phyloP scores from a whole-genome alignment of 2,113 vertebrate genomes.

The Campylorhamphus procurvoides region DNA sequence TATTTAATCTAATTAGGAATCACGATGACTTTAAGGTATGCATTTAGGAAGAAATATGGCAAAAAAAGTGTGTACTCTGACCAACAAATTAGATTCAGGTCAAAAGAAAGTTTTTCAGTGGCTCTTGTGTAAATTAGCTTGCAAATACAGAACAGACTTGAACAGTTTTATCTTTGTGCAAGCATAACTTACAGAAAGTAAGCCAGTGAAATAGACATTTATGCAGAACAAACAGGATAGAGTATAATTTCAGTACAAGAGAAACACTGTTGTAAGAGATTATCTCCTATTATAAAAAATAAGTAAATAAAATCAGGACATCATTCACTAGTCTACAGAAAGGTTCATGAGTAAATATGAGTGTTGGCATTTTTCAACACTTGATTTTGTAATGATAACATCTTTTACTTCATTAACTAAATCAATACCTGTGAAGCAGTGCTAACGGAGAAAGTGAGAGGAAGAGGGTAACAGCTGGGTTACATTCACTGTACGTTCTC shows the following conservation, averaged over 20 bases:
- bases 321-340: neutral
- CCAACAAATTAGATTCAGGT: neutral
- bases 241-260: neutral
- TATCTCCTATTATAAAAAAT: neutral
- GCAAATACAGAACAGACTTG: neutral
- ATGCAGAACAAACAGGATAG: neutral
- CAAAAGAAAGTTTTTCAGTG: neutral
- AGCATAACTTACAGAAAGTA: neutral
- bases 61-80: neutral
- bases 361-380: neutral
- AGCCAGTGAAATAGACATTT: neutral
- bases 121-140: neutral
- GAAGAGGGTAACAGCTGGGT: accelerated
- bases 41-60: neutral
- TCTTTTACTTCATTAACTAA: neutral
- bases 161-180: neutral
- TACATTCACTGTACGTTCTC: neutral
- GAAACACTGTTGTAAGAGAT: neutral
- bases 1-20: conserved; percentile 37
- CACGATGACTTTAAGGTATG: neutral
- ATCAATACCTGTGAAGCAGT: neutral
- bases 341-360: neutral
- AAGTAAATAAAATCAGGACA: neutral
- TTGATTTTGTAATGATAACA: neutral
- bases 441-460: neutral